phyloP scores from a whole-genome alignment of 1,140 invertebrate genomes.

The Schlechtendalia chinensis region DNA sequence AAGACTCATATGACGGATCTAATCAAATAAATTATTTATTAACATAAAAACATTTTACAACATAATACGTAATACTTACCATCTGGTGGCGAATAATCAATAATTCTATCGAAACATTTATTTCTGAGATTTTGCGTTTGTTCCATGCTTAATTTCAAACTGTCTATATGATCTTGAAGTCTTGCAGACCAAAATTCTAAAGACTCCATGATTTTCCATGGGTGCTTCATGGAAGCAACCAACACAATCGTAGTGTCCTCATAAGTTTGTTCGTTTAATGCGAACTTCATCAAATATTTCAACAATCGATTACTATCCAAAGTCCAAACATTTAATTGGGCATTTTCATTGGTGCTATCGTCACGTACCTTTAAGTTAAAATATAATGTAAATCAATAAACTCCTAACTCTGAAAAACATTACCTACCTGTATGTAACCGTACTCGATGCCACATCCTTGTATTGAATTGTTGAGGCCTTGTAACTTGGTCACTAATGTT shows the following conservation, averaged over 20 bases:
- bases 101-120: constrained; percentile 37
- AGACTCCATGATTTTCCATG: constrained; percentile 92
- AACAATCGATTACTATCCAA: constrained; percentile 94
- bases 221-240: constrained; percentile 93
- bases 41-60: background rate
- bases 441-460: constrained; percentile 98
- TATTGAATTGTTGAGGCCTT: constrained; percentile 93
- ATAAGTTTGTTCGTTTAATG: constrained; percentile 87
- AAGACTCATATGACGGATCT: constrained; percentile 28
- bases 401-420: background rate
- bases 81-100: constrained; percentile 26
- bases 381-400: background rate
- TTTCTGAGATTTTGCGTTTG: constrained; percentile 33
- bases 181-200: constrained; percentile 74
- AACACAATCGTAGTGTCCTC: constrained; percentile 89
- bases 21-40: background rate
- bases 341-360: constrained; percentile 72
- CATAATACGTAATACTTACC: background rate
- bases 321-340: constrained; percentile 91
- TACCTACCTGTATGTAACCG: constrained; percentile 92
- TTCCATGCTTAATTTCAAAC: constrained; percentile 62
- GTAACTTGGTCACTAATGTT: constrained; percentile 89
- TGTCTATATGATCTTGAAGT: constrained; percentile 89
- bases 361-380: constrained; percentile 20
- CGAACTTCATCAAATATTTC: constrained; percentile 86